Base-by-base conservation (phyloP, 2,888 invertebrate species). In the Hanleya hanleyi region DNA sequence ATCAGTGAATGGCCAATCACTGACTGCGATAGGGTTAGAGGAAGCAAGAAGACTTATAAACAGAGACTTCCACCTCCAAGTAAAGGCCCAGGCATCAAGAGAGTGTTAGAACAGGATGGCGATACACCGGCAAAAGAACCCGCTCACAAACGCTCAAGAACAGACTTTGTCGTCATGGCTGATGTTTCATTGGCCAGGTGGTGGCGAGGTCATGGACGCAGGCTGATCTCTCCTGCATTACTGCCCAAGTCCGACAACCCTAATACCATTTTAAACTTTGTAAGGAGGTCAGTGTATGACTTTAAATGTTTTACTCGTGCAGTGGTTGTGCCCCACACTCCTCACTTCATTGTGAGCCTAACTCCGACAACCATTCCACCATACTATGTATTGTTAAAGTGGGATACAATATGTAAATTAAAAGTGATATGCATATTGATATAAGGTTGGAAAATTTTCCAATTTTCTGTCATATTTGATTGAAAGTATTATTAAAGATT, bases 181-280 rank as follows among this genome's bases (percentile, higher is more conserved):
- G 77, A 81, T 65, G 72, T 80, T 12, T 81, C 83, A 5, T 51
- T 86, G 36, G 83, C 84, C 35, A 79, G 77, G 74, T 86, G 86
- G 86, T 85, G 84, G 84, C 73, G 83, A 49, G 75, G 77, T 47
- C 64, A 74, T 22, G 73, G 76, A 18, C 50, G 67, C 33, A 50
- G 70, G n/a, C 36, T 73, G 1, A 32, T 69, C 6, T 62, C 72
- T 9, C 57, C 61, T 3, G 32, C 36, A 0, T 51, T 41, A 6
- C 35, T 82, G 7, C 80, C 83, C 7, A 61, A 68, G 4, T 77
- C 78, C n/a, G 71, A 64, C 32, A 80, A 82, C 69, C 83, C 85
- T 12, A 77, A 83, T 57, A 85, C 85, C 7, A 61, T 80, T 7
- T 73, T 85, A 5, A 78, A 73, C 61, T 77, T 73, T 70, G 77